Evolutionary conservation across 1,140 invertebrate genomes (phyloP), one percentile per base, ranked within the genome.

Genomic region (Drosophila eugracilis): DNA sequence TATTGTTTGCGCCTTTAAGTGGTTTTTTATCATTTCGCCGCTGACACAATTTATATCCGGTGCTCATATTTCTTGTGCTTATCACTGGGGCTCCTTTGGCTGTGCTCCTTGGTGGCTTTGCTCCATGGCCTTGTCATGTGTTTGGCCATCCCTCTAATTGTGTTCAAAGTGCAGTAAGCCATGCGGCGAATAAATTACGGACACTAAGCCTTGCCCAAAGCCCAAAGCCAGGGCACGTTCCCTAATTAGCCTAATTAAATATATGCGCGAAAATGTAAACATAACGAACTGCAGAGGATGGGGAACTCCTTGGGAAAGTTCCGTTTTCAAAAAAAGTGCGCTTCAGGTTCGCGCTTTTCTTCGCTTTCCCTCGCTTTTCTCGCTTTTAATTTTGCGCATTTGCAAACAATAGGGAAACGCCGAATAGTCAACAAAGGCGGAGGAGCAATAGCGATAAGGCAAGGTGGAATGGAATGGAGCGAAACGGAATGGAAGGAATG

Each of bases 21-120:
- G 88, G 86, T 90, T 90, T 90, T 90, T 90, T 90, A 90, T 90
- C 88, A 90, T 90, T 90, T 90, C 74, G 78, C 88, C 88, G 88
- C 88, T 90, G 88, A 90, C 88, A 90, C 88, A 90, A 90, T 90
- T 90, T 90, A 90, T 90, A 90, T 90, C 88, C 88, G 89, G 88
- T 78, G 88, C 88, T 90, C 88, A 90, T 90, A 90, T 90, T 90
- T 90, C 88, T 90, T 90, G 70, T 84, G 88, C 88, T 90, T 90
- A 90, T 90, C 88, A 89, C 76, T 58, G 65, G 49, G 71, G 60
- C 69, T 15, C 55, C 39, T 19, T n/a, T 7, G 17, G n/a, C 21
- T 7, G 4, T 42, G 6, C 21, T 14, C 5, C 34, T 19, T 12
- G 3, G 7, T 17, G 15, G 15, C 1, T 7, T 6, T 42, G 19